Base-by-base conservation (phyloP, 2,113 vertebrate species). In the Felis chaus region DNA sequence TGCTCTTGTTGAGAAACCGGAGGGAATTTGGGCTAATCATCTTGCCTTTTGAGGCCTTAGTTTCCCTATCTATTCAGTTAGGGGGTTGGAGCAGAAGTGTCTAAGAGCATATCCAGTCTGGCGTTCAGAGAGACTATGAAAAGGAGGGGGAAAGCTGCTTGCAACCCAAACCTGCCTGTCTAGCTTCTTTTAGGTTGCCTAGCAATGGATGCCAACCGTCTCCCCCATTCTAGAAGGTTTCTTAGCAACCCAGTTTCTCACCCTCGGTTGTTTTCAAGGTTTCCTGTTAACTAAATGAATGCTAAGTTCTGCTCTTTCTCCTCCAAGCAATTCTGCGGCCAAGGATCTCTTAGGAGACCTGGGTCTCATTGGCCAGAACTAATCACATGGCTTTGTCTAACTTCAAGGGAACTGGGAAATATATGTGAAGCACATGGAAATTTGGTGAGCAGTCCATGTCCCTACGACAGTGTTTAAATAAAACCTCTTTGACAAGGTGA, bases 171-270 rank as follows among this genome's bases (percentile, higher is more conserved):
- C 90, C 94, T 95, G 87, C 21, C 65, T 23, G 61, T 45, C 80
- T 85, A 48, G 88, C 93, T 92, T 88, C 80, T 41, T 65, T 82
- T 81, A 78, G 87, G 84, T 94, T 97, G 96, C 95, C 76, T 97
- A 91, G 96, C 92, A 95, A 95, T 86, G 84, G 27, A 85, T 65
- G 53, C 66, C 87, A 95, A 90, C 69, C 36, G 45, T 94, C 90
- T 93, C 65, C n/a, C 69, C 48, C 71, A 48, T 95, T 39, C 61
- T 93, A 50, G 3, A 84, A 84, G 84, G 96, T 97, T 97, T 97
- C 97, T 97, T 97, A 98, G 98, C 97, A 97, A 98, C 97, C 89
- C 86, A 87, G 31, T 91, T 97, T 93, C 91, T 97, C 94, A 87
- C 48, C 68, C 89, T 97, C 41, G 1, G 39, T 86, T 89, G 93